Evolutionary conservation across 2,888 invertebrate species (phyloP).

Genomic region (Drosophila macrospina): DNA sequence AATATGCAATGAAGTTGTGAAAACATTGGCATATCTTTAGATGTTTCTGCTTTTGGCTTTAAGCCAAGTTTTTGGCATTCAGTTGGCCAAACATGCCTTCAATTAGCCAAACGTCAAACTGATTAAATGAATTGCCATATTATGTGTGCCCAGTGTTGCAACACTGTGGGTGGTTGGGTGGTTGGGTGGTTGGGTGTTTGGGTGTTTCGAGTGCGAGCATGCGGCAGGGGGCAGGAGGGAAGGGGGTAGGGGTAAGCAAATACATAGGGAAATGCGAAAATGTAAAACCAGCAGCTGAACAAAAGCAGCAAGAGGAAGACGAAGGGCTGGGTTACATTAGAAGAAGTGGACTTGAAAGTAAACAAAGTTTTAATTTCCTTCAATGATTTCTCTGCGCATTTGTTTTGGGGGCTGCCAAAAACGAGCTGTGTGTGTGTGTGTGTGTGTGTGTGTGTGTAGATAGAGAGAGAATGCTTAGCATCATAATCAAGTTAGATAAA

Average conservation of each 20-base stretch:
- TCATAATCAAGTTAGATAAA: slow-evolving; percentile 80
- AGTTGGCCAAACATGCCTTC: slow-evolving; percentile 35
- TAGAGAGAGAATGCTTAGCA: slow-evolving; percentile 53
- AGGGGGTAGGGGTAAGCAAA: background rate
- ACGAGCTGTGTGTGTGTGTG: slow-evolving; percentile 13
- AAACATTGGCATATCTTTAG: background rate
- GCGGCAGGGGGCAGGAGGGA: too few species aligned
- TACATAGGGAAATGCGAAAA: slow-evolving; percentile 27
- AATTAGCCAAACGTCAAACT: slow-evolving; percentile 60
- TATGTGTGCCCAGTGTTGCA: slow-evolving; percentile 33
- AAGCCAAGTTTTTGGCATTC: slow-evolving; percentile 22
- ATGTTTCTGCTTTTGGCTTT: slow-evolving; percentile 5
- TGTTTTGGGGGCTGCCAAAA: slow-evolving; percentile 31
- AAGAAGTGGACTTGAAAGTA: slow-evolving; percentile 65
- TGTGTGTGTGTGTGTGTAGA: slow-evolving; percentile 18
- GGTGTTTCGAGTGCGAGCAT: background rate
- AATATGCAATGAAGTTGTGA: slow-evolving; percentile 15
- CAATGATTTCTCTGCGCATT: slow-evolving; percentile 71
- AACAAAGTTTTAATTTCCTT: slow-evolving; percentile 78
- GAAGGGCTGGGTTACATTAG: slow-evolving; percentile 28
- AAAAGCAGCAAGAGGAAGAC: background rate
- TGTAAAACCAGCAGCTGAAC: slow-evolving; percentile 29
- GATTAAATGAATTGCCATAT: slow-evolving; percentile 66
- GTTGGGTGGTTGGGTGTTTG: too few species aligned
- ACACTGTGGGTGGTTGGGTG: background rate